Base-by-base conservation (phyloP, 2,888 invertebrate species). In the Hemaris fuciformis region DNA sequence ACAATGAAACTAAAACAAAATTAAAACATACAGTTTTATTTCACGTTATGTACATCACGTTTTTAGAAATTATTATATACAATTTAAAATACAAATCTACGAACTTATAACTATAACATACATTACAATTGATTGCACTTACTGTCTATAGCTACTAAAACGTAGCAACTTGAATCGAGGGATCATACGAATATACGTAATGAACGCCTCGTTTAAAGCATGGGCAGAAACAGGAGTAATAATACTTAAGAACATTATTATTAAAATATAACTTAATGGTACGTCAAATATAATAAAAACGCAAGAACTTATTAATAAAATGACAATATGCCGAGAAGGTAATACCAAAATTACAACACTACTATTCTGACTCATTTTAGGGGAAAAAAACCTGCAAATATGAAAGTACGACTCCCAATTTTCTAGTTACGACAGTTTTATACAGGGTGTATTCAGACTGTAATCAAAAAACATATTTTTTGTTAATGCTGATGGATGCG, bases 1-100 rank as follows among this genome's bases (percentile, higher is more conserved):
- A 38, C 5, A 38, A 13, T 13, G 8, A 4, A 6, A 18, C 0
- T 43, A 48, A 53, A 53, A 25, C 48, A 59, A 46, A 18, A 46
- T 57, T n/a, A 59, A 59, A 48, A 59, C 57, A 45, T 57, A 45
- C 31, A 57, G 6, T 23, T 53, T 53, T 6, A 59, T 59, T 59
- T 59, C 18, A 59, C 46, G 59, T 43, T 25, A 8, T 20, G n/a
- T 31, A 23, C 22, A 53, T 25, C 15, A 48, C 15, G 25, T 3
- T n/a, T 31, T 7, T 8, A 43, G 7, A 22, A 20, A 43, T 43
- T 20, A 53, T 10, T 20, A 3, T 31, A 18, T 31, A 53, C 27
- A 48, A 25, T 3, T 25, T 27, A 18, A 2, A 43, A 43, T 6
- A 10, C 18, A 20, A 20, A 20, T 18, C 43, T 2, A 43, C 8